phyloP scores from a whole-genome alignment of 2,113 vertebrate genomes.

The Parus major region DNA sequence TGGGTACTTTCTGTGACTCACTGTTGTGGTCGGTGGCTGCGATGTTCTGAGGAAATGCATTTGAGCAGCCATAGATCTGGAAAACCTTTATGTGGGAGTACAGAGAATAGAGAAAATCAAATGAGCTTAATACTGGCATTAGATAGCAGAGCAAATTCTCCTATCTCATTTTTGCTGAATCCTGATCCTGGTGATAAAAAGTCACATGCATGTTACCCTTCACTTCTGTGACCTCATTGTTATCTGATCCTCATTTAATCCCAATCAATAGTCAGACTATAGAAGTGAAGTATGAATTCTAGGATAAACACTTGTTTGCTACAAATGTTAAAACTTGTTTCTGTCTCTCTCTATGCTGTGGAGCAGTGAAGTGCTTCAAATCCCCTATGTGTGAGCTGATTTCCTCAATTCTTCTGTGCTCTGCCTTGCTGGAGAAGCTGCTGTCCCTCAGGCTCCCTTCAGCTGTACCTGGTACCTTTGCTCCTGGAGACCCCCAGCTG shows the following conservation, averaged over 20 bases:
- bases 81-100: not conserved
- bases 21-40: not conserved
- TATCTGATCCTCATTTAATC: not conserved
- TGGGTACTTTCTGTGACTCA: not conserved
- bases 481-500: not conserved
- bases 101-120: not conserved
- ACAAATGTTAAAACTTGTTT: not conserved
- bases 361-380: not conserved
- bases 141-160: not conserved
- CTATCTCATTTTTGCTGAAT: not conserved
- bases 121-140: not conserved
- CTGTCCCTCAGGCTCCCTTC: not conserved
- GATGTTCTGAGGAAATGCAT: not conserved
- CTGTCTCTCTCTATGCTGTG: not conserved
- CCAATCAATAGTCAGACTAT: not conserved
- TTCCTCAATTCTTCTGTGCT: too few species aligned
- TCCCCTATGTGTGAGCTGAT: accelerated
- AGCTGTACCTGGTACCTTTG: not conserved
- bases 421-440: not conserved
- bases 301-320: not conserved
- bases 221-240: not conserved
- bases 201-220: not conserved
- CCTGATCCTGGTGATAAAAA: not conserved
- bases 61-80: not conserved
- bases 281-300: not conserved